Base-by-base conservation (phyloP, 1,140 invertebrate species). In the Pseudomyrmex flavicornis region DNA sequence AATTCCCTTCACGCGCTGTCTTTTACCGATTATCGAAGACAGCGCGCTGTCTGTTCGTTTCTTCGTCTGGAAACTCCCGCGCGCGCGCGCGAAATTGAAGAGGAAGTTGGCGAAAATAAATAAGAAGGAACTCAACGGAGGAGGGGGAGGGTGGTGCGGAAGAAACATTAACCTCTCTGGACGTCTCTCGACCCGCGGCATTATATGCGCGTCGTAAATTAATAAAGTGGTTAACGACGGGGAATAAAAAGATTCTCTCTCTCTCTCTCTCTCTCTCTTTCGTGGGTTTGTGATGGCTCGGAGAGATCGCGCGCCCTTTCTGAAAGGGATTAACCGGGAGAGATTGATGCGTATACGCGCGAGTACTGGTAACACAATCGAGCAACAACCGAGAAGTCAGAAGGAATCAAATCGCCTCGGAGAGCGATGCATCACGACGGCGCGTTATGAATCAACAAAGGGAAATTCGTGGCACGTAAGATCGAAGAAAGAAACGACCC, bases 161-260 rank as follows among this genome's bases (percentile, higher is more conserved):
- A 75, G 66, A 70, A 85, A 83, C 88, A 82, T 89, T 90, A 75
- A 84, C 87, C 82, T 87, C 82, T 87, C 61, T 90, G 70, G 74
- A 58, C 50, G 72, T 82, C 58, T 62, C 84, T 89, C 80, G 77
- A 73, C 84, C 75, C 74, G 80, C 62, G 52, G 85, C 83, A 91
- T 92, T 91, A 92, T 91, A 84, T 35, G 35, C 35, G 35, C 85
- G 90, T 80, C 74, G 82, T 92, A 92, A 93, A 92, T 93, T 90
- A 92, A 92, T 93, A 91, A 93, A 92, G 85, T 92, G 89, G 89
- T 88, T 83, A 89, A 91, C 85, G 89, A 91, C 84, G 62, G 73
- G 82, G 85, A 69, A 85, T 84, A 91, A 83, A 91, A 83, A 86
- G 65, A 72, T 86, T 68, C 65, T 66, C 73, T 58, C 46, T 82